Percentiles rank a stretch among this genome's conserved stretches.
Evolutionary conservation across 2,113 vertebrate genomes (phyloP).

Genomic region (Microcebus ravelobensis): DNA sequence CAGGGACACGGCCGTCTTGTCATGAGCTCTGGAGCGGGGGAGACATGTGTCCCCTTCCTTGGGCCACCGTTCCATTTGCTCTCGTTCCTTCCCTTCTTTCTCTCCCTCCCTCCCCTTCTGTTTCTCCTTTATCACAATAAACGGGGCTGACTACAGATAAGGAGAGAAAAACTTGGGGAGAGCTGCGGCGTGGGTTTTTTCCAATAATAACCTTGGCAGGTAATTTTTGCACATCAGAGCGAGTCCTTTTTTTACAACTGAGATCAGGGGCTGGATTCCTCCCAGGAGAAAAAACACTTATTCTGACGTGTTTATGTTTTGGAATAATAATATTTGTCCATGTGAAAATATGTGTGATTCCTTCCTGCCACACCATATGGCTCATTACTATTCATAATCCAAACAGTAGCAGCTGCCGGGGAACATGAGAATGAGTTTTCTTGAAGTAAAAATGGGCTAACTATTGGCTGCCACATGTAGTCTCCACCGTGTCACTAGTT

Average conservation of each 20-base stretch:
- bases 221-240: constrained; percentile 71
- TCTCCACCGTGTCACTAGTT: constrained; percentile 66
- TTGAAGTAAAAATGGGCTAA: constrained; percentile 77
- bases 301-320: constrained; percentile 84
- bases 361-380: constrained; percentile 86
- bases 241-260: constrained; percentile 61
- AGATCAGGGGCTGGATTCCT: constrained; percentile 68
- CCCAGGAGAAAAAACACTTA: constrained; percentile 79
- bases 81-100: neutral
- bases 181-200: neutral
- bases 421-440: constrained; percentile 74
- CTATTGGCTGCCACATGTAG: constrained; percentile 70
- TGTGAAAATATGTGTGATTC: constrained; percentile 84
- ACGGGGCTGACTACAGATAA: neutral
- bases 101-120: neutral
- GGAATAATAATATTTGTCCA: constrained; percentile 87
- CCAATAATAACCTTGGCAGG: constrained; percentile 58
- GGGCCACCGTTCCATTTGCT: neutral
- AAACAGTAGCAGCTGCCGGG: constrained; percentile 86
- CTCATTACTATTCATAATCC: constrained; percentile 84
- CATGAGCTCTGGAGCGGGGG: neutral
- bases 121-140: constrained; percentile 13
- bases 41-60: no score
- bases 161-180: neutral
- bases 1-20: neutral